Percentiles rank a stretch among this genome's conserved stretches.
phyloP scores from a whole-genome alignment of 1,140 invertebrate genomes.

The Ganaspis sp. region DNA sequence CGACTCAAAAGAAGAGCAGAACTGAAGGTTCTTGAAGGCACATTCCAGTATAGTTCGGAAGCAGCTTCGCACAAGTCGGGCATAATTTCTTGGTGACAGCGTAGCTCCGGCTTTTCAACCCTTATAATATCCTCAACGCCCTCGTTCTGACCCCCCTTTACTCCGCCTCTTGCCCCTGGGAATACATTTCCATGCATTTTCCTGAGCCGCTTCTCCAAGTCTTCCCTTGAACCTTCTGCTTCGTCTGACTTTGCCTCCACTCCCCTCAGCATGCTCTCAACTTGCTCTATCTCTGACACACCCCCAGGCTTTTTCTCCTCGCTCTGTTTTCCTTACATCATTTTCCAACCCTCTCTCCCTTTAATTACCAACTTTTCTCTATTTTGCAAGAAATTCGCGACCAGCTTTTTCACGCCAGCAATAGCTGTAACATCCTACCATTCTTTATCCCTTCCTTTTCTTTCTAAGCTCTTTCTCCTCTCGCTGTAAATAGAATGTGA shows the following conservation, averaged over 20 bases:
- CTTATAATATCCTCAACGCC: conserved; percentile 73
- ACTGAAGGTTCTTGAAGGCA: conserved; percentile 46
- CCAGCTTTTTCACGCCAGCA: not conserved
- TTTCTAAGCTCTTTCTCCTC: no score
- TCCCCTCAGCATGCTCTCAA: conserved; percentile 45
- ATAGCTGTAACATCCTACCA: not conserved
- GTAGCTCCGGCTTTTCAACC: conserved; percentile 70
- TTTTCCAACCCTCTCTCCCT: conserved; percentile 42
- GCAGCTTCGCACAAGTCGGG: conserved; percentile 57
- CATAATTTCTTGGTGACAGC: conserved; percentile 74
- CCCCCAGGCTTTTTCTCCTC: conserved; percentile 46
- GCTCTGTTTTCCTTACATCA: conserved; percentile 45
- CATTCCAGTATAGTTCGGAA: conserved; percentile 41
- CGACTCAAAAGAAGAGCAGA: conserved; percentile 53
- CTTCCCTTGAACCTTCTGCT: conserved; percentile 33
- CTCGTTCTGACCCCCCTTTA: conserved; percentile 45
- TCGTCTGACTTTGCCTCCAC: conserved; percentile 53
- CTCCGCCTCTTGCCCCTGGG: conserved; percentile 47
- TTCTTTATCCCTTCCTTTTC: not conserved
- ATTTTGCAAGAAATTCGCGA: conserved; percentile 30
- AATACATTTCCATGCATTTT: conserved; percentile 76
- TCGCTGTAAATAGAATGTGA: no score
- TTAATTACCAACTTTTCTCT: conserved; percentile 58
- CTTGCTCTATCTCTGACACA: conserved; percentile 50
- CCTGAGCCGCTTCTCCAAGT: conserved; percentile 47